Evolutionary conservation across 2,888 invertebrate species (phyloP).

Genomic region (Strigamia maritima): DNA sequence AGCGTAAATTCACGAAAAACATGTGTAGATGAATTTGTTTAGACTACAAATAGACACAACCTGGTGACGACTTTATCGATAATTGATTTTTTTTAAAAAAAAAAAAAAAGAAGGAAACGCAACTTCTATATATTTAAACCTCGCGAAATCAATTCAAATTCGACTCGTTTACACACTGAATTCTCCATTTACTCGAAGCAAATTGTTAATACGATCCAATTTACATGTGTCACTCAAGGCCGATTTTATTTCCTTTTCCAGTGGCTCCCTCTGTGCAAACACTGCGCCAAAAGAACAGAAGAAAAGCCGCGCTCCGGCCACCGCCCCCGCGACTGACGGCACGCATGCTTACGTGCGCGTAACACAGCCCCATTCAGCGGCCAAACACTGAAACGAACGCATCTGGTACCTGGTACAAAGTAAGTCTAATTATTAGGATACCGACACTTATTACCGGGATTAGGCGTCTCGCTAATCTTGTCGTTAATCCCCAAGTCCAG

Average conservation of each 20-base stretch:
- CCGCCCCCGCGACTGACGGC: slow-evolving; percentile 7
- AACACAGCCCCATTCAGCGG: slow-evolving; percentile 15
- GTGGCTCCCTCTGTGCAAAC: slow-evolving; percentile 23
- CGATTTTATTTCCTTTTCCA: slow-evolving; percentile 11
- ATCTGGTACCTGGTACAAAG: neutral
- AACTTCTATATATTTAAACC: neutral
- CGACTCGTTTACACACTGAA: neutral
- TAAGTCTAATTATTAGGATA: slow-evolving; percentile 15
- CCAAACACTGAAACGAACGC: slow-evolving; percentile 16
- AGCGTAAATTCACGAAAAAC: too few species aligned
- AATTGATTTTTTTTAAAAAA: too few species aligned
- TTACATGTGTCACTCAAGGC: neutral
- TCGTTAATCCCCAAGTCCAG: neutral
- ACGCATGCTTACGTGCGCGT: slow-evolving; percentile 16
- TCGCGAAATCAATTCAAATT: neutral
- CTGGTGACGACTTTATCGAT: too few species aligned
- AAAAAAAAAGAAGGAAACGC: too few species aligned
- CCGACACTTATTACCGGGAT: neutral
- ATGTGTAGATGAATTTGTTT: too few species aligned
- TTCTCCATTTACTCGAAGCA: neutral
- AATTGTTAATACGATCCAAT: neutral
- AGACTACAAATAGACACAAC: too few species aligned
- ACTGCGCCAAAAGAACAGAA: slow-evolving; percentile 8
- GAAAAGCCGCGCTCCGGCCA: slow-evolving; percentile 13
- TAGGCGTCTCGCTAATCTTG: neutral